These are phyloP conservation scores for Chionis minor DNA, from an alignment of 2,113 vertebrate genomes.

Conservation along the genomic window DNA sequence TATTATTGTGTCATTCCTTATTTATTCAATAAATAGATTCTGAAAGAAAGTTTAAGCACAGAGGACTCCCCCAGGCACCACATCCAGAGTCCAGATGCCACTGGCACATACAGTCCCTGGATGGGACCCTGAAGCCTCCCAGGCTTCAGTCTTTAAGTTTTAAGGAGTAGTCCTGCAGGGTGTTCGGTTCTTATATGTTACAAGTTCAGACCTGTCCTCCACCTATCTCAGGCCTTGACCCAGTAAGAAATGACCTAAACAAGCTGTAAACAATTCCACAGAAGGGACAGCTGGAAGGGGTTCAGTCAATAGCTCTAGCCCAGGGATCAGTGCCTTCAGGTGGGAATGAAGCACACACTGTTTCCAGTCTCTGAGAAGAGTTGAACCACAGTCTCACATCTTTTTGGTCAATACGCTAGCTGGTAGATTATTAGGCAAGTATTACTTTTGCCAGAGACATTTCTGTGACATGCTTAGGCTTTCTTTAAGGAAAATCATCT, in stretches of 20 bases:
- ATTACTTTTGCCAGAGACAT: not conserved
- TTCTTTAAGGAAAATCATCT: not conserved
- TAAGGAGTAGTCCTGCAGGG: not conserved
- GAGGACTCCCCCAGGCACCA: not conserved
- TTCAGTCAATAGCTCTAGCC: not conserved
- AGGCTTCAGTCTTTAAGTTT: no score
- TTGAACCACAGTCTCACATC: not conserved
- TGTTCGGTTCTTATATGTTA: not conserved
- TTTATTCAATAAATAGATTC: not conserved
- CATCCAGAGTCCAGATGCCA: not conserved
- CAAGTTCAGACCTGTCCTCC: not conserved
- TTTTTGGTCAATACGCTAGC: not conserved
- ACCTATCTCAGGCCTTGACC: not conserved
- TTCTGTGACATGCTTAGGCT: not conserved
- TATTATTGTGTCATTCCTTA: not conserved
- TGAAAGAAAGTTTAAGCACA: not conserved
- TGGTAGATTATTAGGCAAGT: not conserved
- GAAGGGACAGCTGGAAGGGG: not conserved
- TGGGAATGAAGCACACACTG: rapidly evolving
- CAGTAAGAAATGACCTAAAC: not conserved
- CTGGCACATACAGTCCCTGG: not conserved
- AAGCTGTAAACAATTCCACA: not conserved
- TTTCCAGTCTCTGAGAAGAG: not conserved
- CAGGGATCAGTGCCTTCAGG: rapidly evolving
- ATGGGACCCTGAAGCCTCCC: not conserved